These are phyloP conservation scores for Brassicogethes aeneus DNA, from an alignment of 2,888 invertebrate genomes.

Conservation along the genomic window DNA sequence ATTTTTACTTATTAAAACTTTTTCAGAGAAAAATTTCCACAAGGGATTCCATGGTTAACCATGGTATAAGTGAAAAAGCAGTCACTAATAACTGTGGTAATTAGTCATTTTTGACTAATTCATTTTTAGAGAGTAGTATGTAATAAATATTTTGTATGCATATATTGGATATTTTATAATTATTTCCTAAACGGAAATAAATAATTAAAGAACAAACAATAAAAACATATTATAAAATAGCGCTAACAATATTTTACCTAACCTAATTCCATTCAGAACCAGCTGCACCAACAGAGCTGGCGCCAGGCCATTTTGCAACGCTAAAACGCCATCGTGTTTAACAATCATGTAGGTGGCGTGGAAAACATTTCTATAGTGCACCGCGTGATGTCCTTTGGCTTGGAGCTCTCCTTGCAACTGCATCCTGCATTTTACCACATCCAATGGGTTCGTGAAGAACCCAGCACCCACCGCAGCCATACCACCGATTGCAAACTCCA, in stretches of 20 bases:
- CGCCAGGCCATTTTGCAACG: neutral
- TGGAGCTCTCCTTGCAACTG: neutral
- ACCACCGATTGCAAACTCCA: neutral
- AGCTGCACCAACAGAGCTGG: neutral
- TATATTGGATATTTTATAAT: too few species aligned
- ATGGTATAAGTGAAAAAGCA: too few species aligned
- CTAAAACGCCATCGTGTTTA: neutral
- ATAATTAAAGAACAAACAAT: too few species aligned
- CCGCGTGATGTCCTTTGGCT: slow-evolving; percentile 49
- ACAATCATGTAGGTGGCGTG: neutral
- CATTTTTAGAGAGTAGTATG: too few species aligned
- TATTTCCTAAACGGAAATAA: too few species aligned
- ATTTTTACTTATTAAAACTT: too few species aligned
- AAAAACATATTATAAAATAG: too few species aligned
- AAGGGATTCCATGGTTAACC: too few species aligned
- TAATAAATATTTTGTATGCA: too few species aligned
- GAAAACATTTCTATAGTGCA: slow-evolving; percentile 44
- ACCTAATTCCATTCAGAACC: slow-evolving; percentile 47
- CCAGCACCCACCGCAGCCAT: neutral
- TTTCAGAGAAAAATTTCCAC: too few species aligned
- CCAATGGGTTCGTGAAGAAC: neutral
- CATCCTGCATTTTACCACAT: neutral
- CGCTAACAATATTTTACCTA: slow-evolving; percentile 28
- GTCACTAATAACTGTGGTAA: too few species aligned
- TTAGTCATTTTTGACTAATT: too few species aligned